Evolutionary conservation across 2,888 invertebrate genomes (phyloP).

Genomic region (Cantharis rufa): DNA sequence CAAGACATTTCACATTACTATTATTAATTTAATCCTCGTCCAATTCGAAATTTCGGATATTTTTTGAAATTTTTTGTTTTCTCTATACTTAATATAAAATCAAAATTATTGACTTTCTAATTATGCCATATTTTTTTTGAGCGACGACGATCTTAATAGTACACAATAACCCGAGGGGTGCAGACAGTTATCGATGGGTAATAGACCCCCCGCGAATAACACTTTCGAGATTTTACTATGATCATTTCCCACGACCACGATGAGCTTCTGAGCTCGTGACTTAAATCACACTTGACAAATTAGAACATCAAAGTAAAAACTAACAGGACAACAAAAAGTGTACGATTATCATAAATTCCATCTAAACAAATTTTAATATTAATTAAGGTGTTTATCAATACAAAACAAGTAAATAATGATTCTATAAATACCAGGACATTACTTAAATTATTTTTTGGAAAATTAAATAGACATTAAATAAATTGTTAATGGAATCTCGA

Average conservation of each 20-base stretch:
- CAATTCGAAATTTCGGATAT: not conserved
- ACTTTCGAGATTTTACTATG: conserved; percentile 34
- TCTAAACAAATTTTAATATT: not conserved
- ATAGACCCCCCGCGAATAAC: conserved; percentile 39
- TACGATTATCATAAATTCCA: not conserved
- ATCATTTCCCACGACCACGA: conserved; percentile 41
- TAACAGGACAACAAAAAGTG: not conserved
- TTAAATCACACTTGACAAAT: conserved; percentile 41
- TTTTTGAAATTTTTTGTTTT: too few species aligned
- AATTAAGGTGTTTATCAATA: conserved; percentile 13
- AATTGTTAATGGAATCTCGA: not conserved
- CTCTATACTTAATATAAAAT: too few species aligned
- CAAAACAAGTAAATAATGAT: conserved; percentile 35
- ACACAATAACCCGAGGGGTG: conserved; percentile 28
- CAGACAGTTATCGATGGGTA: conserved; percentile 45
- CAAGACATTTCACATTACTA: not conserved
- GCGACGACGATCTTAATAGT: too few species aligned
- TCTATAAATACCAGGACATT: conserved; percentile 22
- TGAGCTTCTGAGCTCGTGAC: conserved; percentile 35
- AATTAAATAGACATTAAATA: not conserved
- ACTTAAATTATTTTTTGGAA: conserved; percentile 9
- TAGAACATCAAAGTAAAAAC: not conserved
- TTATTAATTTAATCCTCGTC: not conserved
- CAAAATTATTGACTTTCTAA: not conserved
- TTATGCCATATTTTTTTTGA: not conserved